Percentiles rank a stretch among this genome's conserved stretches.
Conservation (phyloP, 2,113 vertebrate species). For the Spilogale gracilis region DNA sequence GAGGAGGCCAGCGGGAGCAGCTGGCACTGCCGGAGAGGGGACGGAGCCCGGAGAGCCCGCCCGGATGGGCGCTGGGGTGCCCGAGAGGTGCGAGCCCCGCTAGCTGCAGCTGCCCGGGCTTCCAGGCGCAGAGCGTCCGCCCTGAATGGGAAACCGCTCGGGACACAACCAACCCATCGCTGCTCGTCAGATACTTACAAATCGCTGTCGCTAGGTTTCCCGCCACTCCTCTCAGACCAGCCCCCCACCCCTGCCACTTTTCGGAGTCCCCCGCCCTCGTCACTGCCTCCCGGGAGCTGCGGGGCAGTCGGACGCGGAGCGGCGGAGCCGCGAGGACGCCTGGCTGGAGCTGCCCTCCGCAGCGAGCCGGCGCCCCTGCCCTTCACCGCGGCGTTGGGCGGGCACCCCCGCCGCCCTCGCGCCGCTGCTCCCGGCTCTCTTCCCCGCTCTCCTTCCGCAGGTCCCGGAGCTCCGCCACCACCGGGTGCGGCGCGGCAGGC, state of each 20-base stretch:
- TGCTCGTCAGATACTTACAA: constrained; percentile 63
- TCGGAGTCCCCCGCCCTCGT: constrained; percentile 73
- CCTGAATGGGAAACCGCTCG: not conserved
- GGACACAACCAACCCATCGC: constrained; percentile 19
- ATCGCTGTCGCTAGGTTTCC: constrained; percentile 75
- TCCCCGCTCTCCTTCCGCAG: not conserved
- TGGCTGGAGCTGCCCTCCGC: constrained; percentile 47
- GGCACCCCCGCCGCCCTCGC: constrained; percentile 55
- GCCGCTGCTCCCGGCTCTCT: not conserved
- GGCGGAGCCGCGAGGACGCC: constrained; percentile 57
- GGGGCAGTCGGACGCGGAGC: constrained; percentile 71
- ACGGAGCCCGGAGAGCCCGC: not conserved
- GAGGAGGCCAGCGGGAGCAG: not conserved
- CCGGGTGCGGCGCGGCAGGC: constrained; percentile 41
- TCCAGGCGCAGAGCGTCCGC: not conserved
- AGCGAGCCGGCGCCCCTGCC: constrained; percentile 50
- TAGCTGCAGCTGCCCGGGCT: not conserved
- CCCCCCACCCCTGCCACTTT: constrained; percentile 72
- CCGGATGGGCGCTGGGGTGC: not conserved
- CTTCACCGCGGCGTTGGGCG: not conserved
- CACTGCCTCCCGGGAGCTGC: constrained; percentile 59
- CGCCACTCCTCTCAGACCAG: constrained; percentile 75
- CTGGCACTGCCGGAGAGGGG: not conserved
- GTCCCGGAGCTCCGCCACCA: constrained; percentile 32
- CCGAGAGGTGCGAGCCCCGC: not conserved